A percentile compares a stretch with the other conserved stretches of the same genome.
These are phyloP conservation scores for Triplophysa siluroides DNA, from an alignment of 2,113 vertebrate genomes.

Conservation along the genomic window DNA sequence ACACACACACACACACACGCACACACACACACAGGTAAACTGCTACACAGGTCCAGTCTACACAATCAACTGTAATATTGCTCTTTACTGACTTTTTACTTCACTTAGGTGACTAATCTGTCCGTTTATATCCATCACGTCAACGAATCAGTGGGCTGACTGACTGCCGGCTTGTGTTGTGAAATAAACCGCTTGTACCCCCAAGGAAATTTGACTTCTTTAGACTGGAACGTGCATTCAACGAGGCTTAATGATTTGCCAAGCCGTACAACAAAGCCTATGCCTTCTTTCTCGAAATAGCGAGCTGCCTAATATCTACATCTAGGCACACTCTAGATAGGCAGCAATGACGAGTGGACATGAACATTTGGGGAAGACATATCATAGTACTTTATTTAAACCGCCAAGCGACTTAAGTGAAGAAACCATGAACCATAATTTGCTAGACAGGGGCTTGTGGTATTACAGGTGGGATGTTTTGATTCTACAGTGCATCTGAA, in stretches of 20 bases:
- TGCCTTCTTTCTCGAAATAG: no score
- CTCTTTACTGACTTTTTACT: constrained; percentile 18
- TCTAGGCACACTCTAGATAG: no score
- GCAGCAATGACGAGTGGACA: no score
- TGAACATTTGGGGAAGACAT: no score
- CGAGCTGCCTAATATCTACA: no score
- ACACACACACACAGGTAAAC: constrained; percentile 36
- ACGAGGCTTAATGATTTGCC: constrained; percentile 30
- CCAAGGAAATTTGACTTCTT: constrained; percentile 73
- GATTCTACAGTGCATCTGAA: no score
- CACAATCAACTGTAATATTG: constrained; percentile 2
- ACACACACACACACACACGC: constrained; percentile 41
- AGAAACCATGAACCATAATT: no score
- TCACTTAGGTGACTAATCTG: not conserved
- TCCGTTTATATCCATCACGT: constrained; percentile 6
- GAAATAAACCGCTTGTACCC: constrained; percentile 60
- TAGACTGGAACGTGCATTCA: constrained; percentile 39
- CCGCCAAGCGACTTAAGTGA: no score
- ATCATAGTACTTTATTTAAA: no score
- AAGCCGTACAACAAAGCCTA: not conserved
- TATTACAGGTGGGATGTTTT: no score
- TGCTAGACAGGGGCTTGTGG: no score
- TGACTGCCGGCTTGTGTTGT: constrained; percentile 70
- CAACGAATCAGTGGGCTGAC: constrained; percentile 64
- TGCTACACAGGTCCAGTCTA: not conserved